Evolutionary conservation across 2,797 vertebrate species (phyloP).

Genomic region (Sebastes iracundus): DNA sequence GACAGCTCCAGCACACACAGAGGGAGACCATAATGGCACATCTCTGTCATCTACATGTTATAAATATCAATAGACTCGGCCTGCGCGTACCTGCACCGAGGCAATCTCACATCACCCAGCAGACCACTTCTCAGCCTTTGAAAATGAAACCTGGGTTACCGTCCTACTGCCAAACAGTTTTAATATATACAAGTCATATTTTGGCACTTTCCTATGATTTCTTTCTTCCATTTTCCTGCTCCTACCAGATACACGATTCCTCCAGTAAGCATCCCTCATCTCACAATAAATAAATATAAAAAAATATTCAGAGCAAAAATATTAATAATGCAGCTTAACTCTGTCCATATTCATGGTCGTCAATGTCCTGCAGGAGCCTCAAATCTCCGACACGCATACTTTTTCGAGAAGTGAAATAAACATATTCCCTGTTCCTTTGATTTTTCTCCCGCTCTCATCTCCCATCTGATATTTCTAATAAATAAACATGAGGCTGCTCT

Average conservation of each 20-base stretch:
- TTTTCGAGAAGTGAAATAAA: constrained; percentile 59
- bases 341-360: constrained; percentile 45
- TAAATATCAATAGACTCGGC: constrained; percentile 67
- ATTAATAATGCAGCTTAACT: constrained; percentile 46
- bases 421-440: constrained; percentile 67
- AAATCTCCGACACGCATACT: constrained; percentile 47
- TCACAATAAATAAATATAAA: constrained; percentile 46
- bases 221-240: constrained; percentile 5
- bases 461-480: constrained; percentile 72
- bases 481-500: constrained; percentile 75
- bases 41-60: constrained; percentile 77
- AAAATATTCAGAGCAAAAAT: constrained; percentile 43
- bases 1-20: constrained; percentile 37
- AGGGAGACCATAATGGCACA: constrained; percentile 40
- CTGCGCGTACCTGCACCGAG: constrained; percentile 17
- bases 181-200: constrained; percentile 37
- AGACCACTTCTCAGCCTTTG: constrained; percentile 45
- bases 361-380: constrained; percentile 53
- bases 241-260: constrained; percentile 4
- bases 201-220: constrained; percentile 2
- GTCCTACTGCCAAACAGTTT: constrained; percentile 35
- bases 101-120: constrained; percentile 45
- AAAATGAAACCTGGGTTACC: constrained; percentile 48
- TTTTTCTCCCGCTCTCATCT: constrained; percentile 62
- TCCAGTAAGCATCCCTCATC: background rate